These are phyloP conservation scores for Drosophila maculinotata DNA, from an alignment of 2,888 invertebrate species.

Conservation along the genomic window DNA sequence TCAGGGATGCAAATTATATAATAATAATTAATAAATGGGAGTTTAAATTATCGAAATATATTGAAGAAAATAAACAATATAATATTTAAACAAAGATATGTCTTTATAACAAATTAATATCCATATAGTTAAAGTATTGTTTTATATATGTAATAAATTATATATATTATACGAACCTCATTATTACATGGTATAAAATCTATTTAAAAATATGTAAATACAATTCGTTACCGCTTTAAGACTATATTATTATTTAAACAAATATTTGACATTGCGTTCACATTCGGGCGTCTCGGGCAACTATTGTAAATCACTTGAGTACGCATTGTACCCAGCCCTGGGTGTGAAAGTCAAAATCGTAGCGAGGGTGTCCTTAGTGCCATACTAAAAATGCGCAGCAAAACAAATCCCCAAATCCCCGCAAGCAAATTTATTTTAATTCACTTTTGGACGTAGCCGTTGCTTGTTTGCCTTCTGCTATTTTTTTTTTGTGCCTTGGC, in stretches of 20 bases:
- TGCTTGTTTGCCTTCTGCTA: slow-evolving; percentile 30
- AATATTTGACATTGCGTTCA: slow-evolving; percentile 2
- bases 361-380: slow-evolving; percentile 53
- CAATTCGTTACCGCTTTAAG: too few species aligned
- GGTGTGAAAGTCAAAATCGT: slow-evolving; percentile 42
- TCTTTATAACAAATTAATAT: too few species aligned
- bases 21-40: neutral
- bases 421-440: slow-evolving; percentile 80
- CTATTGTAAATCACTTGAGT: slow-evolving; percentile 17
- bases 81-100: too few species aligned
- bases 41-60: neutral
- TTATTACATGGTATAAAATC: too few species aligned
- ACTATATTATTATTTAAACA: too few species aligned
- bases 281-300: neutral
- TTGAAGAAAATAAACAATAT: neutral
- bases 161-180: too few species aligned
- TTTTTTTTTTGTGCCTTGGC: slow-evolving; percentile 36
- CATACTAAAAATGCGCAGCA: slow-evolving; percentile 75
- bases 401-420: slow-evolving; percentile 80
- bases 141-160: too few species aligned
- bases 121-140: too few species aligned
- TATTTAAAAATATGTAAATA: too few species aligned
- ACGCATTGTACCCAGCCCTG: slow-evolving; percentile 55
- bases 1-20: slow-evolving; percentile 30
- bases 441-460: slow-evolving; percentile 73